Evolutionary conservation across 2,888 invertebrate species (phyloP).

Genomic region (Drosophila lutescens): DNA sequence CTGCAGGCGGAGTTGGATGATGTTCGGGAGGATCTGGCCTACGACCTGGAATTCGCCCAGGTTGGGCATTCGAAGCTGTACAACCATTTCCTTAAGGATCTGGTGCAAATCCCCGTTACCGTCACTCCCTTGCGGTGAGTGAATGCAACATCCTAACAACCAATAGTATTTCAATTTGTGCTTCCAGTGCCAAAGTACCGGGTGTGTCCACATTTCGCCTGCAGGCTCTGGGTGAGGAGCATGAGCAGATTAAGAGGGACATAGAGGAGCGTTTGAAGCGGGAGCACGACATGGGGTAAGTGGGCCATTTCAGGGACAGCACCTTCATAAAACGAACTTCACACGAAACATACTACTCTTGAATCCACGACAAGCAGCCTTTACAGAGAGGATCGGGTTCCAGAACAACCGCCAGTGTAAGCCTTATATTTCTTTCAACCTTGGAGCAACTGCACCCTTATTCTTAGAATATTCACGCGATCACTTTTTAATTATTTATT

Average conservation of each 20-base stretch:
- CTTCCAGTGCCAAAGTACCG: slow-evolving; percentile 54
- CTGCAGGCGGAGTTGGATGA: slow-evolving; percentile 87
- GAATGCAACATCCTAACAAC: too few species aligned
- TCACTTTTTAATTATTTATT: too few species aligned
- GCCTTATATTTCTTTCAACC: slow-evolving; percentile 16
- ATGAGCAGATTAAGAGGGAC: slow-evolving; percentile 86
- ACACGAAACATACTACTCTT: neutral
- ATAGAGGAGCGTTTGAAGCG: slow-evolving; percentile 87
- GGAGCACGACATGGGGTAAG: slow-evolving; percentile 83
- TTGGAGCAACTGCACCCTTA: neutral
- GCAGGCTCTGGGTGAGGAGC: slow-evolving; percentile 86
- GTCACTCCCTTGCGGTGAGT: slow-evolving; percentile 87
- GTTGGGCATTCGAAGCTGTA: slow-evolving; percentile 87
- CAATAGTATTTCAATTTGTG: too few species aligned
- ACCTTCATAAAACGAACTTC: neutral
- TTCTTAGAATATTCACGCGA: neutral
- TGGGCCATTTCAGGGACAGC: neutral
- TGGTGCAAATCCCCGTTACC: slow-evolving; percentile 88
- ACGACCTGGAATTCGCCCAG: slow-evolving; percentile 89
- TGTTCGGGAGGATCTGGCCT: slow-evolving; percentile 88
- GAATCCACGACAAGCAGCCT: slow-evolving; percentile 51
- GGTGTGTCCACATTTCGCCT: slow-evolving; percentile 87
- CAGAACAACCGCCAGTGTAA: slow-evolving; percentile 71
- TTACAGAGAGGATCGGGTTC: slow-evolving; percentile 46
- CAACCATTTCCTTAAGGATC: slow-evolving; percentile 88